Base-by-base conservation (phyloP, 2,888 invertebrate genomes). In the Cordilura impudica region DNA sequence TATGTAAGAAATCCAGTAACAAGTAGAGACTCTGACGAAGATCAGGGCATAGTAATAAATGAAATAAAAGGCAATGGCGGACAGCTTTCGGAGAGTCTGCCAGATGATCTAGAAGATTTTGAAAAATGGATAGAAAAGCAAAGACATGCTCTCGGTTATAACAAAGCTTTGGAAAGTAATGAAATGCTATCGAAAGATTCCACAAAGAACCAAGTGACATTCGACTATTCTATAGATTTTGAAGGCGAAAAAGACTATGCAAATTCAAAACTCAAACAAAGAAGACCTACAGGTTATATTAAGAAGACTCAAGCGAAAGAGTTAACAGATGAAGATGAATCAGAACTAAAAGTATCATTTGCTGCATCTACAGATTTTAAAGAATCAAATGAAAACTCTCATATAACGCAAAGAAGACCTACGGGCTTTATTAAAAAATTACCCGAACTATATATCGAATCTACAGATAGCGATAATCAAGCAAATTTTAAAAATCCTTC, bases 361-460 rank as follows among this genome's bases (percentile, higher is more conserved):
- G 23, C 31, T 47, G 29, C 60, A 19, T 35, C 19, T 10, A 66
- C 53, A 29, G 53, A 61, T 49, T 66, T 45, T 53, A 54, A 61
- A 29, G 61, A 67, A 54, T 16, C 63, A 4, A 12, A 26, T 1
- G 54, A 21, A 2, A 51, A 66, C 18, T 26, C 29, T 5, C 10
- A 47, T 8, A 51, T 74, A 21, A 65, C 69, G 47, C 69, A 70
- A 29, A 66, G 74, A 66, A 70, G 66, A 35, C 78, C 74, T 7
- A 79, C 78, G 2, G 66, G 53, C n/a, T 74, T 49, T 43, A 39
- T 19, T 35, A 61, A 47, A n/a, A 12, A 21, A 2, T 10, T 61
- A 39, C n/a, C 12, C n/a, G 4, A n/a, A 39, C 35, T 60, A 75
- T 23, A 61, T 53, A 0, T 19, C 19, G 1, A 19, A 66, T 3